Evolutionary conservation across 2,797 vertebrate genomes (phyloP).

Genomic region (Neosilurus hyrtlii): DNA sequence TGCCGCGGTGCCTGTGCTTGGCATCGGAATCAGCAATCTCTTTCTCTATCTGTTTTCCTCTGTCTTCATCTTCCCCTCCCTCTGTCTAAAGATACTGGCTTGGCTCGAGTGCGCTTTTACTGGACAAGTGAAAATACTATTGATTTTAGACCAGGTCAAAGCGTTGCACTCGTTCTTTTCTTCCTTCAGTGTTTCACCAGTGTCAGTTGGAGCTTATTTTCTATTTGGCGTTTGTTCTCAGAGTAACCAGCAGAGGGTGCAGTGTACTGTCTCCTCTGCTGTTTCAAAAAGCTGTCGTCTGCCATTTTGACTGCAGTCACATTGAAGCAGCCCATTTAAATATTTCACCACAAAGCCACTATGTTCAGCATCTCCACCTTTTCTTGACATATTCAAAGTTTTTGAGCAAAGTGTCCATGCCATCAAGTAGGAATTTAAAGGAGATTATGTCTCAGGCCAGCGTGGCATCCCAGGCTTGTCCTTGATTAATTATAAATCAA

Average conservation of each 20-base stretch:
- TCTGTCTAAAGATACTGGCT: background rate
- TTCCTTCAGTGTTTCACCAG: conserved; percentile 1
- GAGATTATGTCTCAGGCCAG: conserved; percentile 42
- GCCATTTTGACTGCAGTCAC: conserved; percentile 63
- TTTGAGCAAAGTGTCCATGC: background rate
- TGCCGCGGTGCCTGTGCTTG: conserved; percentile 42
- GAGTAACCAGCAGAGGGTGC: conserved; percentile 65
- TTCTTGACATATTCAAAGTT: background rate
- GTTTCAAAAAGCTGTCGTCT: conserved; percentile 26
- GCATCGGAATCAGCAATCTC: conserved; percentile 31
- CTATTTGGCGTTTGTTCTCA: conserved; percentile 26
- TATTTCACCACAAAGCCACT: conserved; percentile 28
- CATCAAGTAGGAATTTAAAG: conserved; percentile 38
- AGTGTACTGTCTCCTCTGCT: conserved; percentile 42
- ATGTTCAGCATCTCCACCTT: conserved; percentile 4
- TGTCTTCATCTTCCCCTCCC: background rate
- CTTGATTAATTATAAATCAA: conserved; percentile 63
- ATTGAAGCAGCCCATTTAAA: conserved; percentile 44
- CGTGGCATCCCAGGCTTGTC: conserved; percentile 40
- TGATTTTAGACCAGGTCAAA: background rate
- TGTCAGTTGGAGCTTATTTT: background rate
- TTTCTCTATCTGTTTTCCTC: conserved; percentile 16
- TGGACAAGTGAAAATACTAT: background rate
- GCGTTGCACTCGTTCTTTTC: background rate
- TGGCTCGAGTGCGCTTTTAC: background rate